Conservation (phyloP, 2,797 vertebrate genomes). For the Myripristis jacobus region DNA sequence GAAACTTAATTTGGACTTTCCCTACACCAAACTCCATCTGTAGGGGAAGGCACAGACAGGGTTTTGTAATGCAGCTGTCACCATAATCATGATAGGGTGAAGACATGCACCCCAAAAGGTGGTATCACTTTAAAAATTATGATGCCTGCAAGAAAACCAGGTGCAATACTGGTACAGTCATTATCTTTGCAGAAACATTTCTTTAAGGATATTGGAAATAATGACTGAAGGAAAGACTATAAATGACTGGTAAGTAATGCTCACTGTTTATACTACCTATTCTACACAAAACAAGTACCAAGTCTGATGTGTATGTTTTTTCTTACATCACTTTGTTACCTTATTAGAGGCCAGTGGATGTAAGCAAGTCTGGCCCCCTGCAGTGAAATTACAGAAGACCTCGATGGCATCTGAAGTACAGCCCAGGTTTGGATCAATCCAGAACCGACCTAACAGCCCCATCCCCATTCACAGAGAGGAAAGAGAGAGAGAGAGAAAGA, state of each 20-base stretch:
- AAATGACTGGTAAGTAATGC: too few relatives aligned
- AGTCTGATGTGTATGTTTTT: too few relatives aligned
- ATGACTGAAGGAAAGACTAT: too few relatives aligned
- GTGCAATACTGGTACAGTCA: background rate
- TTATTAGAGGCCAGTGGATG: slow-evolving; percentile 88
- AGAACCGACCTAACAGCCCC: slow-evolving; percentile 89
- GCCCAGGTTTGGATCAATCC: slow-evolving; percentile 98
- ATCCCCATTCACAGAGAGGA: slow-evolving; percentile 16
- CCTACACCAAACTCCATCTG: slow-evolving; percentile 91
- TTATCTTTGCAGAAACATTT: too few relatives aligned
- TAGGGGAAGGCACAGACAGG: slow-evolving; percentile 43
- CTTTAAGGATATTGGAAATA: too few relatives aligned
- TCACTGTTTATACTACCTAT: too few relatives aligned
- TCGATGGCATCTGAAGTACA: slow-evolving; percentile 95
- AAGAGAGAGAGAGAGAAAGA: slow-evolving; percentile 10
- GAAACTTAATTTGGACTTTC: slow-evolving; percentile 99
- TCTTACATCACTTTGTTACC: slow-evolving; percentile 75
- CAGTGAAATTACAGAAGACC: slow-evolving; percentile 98
- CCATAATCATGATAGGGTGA: background rate
- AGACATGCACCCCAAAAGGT: background rate
- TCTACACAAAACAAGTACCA: too few relatives aligned
- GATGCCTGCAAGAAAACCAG: background rate
- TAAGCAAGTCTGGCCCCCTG: slow-evolving; percentile 96
- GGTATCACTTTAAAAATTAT: background rate
- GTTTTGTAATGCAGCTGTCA: slow-evolving; percentile 1